Conservation (phyloP, 2,888 invertebrate species). For the Endotricha flammealis region DNA sequence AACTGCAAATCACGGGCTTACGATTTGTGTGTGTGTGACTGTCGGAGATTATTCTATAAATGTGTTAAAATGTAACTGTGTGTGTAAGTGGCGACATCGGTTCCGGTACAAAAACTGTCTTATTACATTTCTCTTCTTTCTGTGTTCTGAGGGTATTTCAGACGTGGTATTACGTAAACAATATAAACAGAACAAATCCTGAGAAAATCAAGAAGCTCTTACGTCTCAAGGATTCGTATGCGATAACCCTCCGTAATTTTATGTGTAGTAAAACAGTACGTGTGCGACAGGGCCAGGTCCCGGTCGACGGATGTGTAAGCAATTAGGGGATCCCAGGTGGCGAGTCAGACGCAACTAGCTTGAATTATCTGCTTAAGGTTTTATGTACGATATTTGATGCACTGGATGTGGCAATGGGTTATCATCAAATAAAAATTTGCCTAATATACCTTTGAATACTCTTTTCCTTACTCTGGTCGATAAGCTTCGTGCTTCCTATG, state of each 20-base stretch:
- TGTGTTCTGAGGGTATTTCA: too few species aligned
- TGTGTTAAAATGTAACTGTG: too few species aligned
- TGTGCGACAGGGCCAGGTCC: conserved; percentile 27
- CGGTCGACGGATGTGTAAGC: conserved; percentile 37
- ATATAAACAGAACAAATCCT: conserved; percentile 1
- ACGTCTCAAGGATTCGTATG: neutral
- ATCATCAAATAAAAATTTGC: too few species aligned
- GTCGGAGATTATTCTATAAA: too few species aligned
- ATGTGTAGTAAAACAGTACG: conserved; percentile 34
- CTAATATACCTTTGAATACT: too few species aligned
- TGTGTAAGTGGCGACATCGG: too few species aligned
- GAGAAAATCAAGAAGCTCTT: neutral
- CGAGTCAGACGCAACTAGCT: conserved; percentile 56
- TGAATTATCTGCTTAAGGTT: conserved; percentile 66
- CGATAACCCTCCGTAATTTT: conserved; percentile 26
- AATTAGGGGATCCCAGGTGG: conserved; percentile 68
- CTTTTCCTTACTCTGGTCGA: too few species aligned
- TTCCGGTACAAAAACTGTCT: too few species aligned
- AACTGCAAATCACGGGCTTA: too few species aligned
- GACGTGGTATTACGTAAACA: neutral
- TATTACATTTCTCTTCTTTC: too few species aligned
- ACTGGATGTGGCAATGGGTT: conserved; percentile 32
- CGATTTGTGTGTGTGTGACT: too few species aligned
- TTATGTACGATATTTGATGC: conserved; percentile 28
- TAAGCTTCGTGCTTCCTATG: too few species aligned